Base-by-base conservation (phyloP, 2,888 invertebrate genomes). In the Drosophila setosimentum region DNA sequence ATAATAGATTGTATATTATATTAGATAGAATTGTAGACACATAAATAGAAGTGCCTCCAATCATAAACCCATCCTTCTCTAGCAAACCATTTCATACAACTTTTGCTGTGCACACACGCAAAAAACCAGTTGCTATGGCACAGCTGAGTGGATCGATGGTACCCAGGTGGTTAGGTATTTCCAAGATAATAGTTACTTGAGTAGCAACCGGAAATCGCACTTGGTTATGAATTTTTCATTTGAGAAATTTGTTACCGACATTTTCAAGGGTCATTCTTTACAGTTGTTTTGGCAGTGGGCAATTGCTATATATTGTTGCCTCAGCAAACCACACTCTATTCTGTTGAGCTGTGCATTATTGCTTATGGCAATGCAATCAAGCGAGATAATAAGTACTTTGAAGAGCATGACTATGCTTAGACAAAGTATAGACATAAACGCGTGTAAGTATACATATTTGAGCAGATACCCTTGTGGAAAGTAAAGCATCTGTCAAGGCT, bases 161-260 rank as follows among this genome's bases (percentile, higher is more conserved):
- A 16, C 33, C 32, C 21, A 33, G 53, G 8, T 53, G 53, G 21
- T 21, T 8, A 5, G 53, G n/a, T 33, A 2, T 35, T 35, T 11
- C 18, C 11, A 35, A 18, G 6, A 37, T 37, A 13, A 55, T 37
- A n/a, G 37, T 33, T 33, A 10, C 33, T 27, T 16, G 16, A 54
- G 11, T 27, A 64, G 58, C 49, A 51, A n/a, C 27, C 40, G 59
- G 59, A 65, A 42, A 51, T 60, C 32, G 16, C 65, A 60, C 64
- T 48, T 48, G 58, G 45, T 16, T 45, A 16, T 45, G 48, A 16
- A 48, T 48, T 64, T 35, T 30, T 30, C 30, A 59, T 58, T 63
- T 29, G 21, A 48, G 48, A 32, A 27, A 30, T 21, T 58, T 24
- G 45, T 58, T 32, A 30, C 13, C 18, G 11, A 24, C 24, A 37